Evolutionary conservation across 2,113 vertebrate species (phyloP), one percentile per base, ranked within the genome.

Genomic region (Neopipo cinnamomea): DNA sequence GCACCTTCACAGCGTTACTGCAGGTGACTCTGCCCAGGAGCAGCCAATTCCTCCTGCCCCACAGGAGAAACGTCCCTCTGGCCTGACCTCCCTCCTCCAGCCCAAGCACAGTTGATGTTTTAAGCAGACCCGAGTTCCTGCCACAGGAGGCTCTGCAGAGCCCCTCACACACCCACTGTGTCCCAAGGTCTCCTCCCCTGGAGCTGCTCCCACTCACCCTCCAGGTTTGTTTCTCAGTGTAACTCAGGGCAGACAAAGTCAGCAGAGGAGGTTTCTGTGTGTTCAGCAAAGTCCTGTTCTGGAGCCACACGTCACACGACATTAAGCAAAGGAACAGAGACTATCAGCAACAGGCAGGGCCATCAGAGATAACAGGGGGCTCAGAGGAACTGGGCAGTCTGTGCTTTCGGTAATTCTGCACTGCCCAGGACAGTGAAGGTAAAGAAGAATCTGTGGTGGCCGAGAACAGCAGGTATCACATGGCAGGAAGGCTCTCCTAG

Each of bases 21-120:
- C 47, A 67, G 58, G 89, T 17, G 25, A 73, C 44, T 39, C 65
- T 67, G 15, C 73, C 50, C 6, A 0, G 24, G 46, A 80, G 49
- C 41, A 58, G 72, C 72, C 50, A 33, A 7, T 21, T 72, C 73
- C 73, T 67, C 42, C 76, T 31, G 37, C 9, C 47, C 41, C 28
- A 28, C 14, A 17, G 14, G 39, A 37, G 9, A 41, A 14, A 31
- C 41, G 65, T 55, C 80, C 24, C 6, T 21, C 33, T 5, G 39
- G 28, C 30, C 12, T 13, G 18, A 52, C 23, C 71, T 70, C 65
- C 65, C 72, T 52, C 90, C 75, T 84, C 41, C 79, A 37, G 35
- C 4, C 35, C 46, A 23, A 49, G 85, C 62, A 65, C 16, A 35
- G 12, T 5, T 39, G 18, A 8, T 0, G 0, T n/a, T 71, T 55